phyloP scores from a whole-genome alignment of 2,888 invertebrate species.

The Scaptomyza tumidula region DNA sequence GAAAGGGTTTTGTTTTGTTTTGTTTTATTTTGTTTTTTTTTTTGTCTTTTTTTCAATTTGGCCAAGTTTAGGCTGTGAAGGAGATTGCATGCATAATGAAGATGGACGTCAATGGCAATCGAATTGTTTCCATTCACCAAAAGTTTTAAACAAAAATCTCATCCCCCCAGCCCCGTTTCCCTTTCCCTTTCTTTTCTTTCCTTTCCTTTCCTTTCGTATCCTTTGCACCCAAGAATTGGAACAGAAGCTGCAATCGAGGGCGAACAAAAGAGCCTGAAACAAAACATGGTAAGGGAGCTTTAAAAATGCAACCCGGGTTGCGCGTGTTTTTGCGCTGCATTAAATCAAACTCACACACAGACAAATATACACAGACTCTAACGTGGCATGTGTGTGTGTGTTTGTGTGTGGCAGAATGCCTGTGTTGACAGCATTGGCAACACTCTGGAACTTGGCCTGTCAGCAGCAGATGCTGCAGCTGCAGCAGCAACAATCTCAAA shows the following conservation, averaged over 20 bases:
- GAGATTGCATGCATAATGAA: conserved; percentile 72
- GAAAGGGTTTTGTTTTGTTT: background rate
- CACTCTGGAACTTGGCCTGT: conserved; percentile 50
- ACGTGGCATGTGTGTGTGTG: conserved; percentile 14
- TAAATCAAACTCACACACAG: conserved; percentile 40
- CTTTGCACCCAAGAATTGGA: conserved; percentile 11
- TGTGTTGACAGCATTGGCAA: conserved; percentile 47
- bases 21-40: background rate
- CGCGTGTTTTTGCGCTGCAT: conserved; percentile 28
- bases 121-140: conserved; percentile 59
- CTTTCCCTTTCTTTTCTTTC: too few relatives aligned
- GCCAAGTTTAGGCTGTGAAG: conserved; percentile 43
- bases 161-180: background rate
- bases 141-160: conserved; percentile 33
- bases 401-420: conserved; percentile 20
- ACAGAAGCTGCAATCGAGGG: conserved; percentile 33
- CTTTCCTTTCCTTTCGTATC: background rate
- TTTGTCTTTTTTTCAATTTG: conserved; percentile 64
- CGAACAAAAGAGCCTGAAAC: background rate
- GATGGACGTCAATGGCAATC: conserved; percentile 60
- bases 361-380: conserved; percentile 7
- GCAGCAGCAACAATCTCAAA: conserved; percentile 17
- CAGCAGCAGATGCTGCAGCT: conserved; percentile 27
- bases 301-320: conserved; percentile 39
- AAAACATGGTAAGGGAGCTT: conserved; percentile 23